Conservation (phyloP, 2,113 vertebrate species). For the Nycticebus coucang region DNA sequence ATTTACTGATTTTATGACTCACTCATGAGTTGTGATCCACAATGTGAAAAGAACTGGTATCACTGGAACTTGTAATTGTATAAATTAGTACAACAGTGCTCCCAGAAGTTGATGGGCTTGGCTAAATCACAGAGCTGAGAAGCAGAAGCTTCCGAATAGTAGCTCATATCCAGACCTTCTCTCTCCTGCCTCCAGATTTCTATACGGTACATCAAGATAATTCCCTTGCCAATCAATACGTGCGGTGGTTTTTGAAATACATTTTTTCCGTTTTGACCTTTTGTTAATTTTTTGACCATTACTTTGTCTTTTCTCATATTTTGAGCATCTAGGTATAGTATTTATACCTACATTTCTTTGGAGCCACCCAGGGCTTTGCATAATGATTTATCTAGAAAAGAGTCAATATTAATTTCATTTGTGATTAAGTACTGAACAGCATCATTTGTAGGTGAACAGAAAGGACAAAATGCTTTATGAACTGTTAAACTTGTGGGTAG, state of each 20-base stretch:
- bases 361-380: not conserved
- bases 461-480: not conserved
- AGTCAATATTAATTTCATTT: constrained; percentile 44
- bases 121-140: not conserved
- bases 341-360: not conserved
- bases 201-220: not conserved
- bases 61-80: not conserved
- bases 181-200: not conserved
- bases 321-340: not conserved
- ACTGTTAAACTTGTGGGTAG: not conserved
- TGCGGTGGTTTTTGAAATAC: not conserved
- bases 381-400: not conserved
- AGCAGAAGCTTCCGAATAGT: not conserved
- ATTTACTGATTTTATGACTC: constrained; percentile 32
- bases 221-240: not conserved
- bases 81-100: not conserved
- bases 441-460: not conserved
- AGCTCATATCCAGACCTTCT: not conserved
- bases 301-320: not conserved
- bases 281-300: not conserved
- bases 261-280: not conserved
- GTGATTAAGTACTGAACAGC: not conserved
- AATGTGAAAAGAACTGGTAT: not conserved
- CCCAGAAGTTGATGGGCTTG: not conserved
- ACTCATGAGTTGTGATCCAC: not conserved